Evolutionary conservation across 2,888 invertebrate species (phyloP).

Genomic region (Spodoptera littoralis): DNA sequence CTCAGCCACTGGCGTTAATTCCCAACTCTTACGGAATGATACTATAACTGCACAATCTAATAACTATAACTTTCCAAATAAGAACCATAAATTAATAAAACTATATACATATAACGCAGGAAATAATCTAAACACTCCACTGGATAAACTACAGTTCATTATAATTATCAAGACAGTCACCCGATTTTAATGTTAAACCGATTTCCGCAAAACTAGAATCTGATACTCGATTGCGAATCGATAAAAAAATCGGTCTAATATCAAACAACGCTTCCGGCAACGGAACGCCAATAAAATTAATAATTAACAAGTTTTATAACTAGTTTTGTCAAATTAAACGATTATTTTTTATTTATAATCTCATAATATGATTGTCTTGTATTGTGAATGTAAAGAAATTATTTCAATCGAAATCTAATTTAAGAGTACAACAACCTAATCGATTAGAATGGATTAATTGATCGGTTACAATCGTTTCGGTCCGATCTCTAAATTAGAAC

Average conservation of each 20-base stretch:
- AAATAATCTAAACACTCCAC: conserved; percentile 36
- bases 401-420: conserved; percentile 70
- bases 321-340: conserved; percentile 51
- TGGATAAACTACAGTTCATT: conserved; percentile 20
- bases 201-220: conserved; percentile 49
- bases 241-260: conserved; percentile 36
- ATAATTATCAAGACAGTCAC: conserved; percentile 20
- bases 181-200: conserved; percentile 11
- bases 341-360: conserved; percentile 45
- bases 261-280: conserved; percentile 45
- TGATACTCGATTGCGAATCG: conserved; percentile 27
- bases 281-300: conserved; percentile 27
- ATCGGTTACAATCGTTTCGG: conserved; percentile 70
- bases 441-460: conserved; percentile 68
- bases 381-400: conserved; percentile 59
- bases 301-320: conserved; percentile 40
- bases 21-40: background rate
- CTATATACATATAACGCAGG: conserved; percentile 35
- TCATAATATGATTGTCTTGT: conserved; percentile 53
- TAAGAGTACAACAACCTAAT: conserved; percentile 67
- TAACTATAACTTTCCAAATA: conserved; percentile 34
- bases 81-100: conserved; percentile 38
- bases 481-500: conserved; percentile 72
- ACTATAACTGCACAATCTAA: conserved; percentile 16
- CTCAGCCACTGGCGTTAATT: conserved; percentile 12